Percentiles rank a stretch among this genome's conserved stretches.
These are phyloP conservation scores for Carettochelys insculpta DNA, from an alignment of 2,113 vertebrate genomes.

Conservation along the genomic window DNA sequence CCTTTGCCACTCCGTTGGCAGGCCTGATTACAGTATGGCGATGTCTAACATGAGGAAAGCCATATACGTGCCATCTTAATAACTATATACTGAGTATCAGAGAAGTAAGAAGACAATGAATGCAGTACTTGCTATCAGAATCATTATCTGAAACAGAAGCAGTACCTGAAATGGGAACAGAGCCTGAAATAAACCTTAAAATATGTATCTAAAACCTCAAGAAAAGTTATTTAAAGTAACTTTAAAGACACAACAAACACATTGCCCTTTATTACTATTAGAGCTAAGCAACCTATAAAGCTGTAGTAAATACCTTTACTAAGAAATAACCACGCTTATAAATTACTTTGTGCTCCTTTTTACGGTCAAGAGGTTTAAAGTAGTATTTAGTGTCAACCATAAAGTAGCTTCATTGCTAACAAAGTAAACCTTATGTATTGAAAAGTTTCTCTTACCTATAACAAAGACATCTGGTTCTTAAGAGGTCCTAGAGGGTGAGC, in stretches of 20 bases:
- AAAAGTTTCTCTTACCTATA: background rate
- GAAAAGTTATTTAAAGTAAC: background rate
- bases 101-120: fast-evolving
- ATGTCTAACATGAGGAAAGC: no score
- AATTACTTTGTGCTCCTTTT: background rate
- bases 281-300: background rate
- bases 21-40: no score
- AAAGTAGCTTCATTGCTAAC: background rate
- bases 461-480: background rate
- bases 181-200: background rate
- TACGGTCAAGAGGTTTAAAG: background rate
- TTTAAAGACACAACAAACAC: background rate
- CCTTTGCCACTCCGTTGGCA: no score
- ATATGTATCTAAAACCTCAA: background rate
- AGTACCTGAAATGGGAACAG: background rate
- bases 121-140: background rate
- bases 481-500: background rate
- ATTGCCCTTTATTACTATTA: background rate
- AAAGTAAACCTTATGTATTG: background rate
- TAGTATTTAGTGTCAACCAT: background rate
- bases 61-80: background rate
- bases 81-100: background rate
- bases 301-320: background rate
- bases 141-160: no score
- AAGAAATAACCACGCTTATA: background rate